A percentile compares a stretch with the other conserved stretches of the same genome.
Evolutionary conservation across 1,140 invertebrate genomes (phyloP).

Genomic region (Solenopsis fugax): DNA sequence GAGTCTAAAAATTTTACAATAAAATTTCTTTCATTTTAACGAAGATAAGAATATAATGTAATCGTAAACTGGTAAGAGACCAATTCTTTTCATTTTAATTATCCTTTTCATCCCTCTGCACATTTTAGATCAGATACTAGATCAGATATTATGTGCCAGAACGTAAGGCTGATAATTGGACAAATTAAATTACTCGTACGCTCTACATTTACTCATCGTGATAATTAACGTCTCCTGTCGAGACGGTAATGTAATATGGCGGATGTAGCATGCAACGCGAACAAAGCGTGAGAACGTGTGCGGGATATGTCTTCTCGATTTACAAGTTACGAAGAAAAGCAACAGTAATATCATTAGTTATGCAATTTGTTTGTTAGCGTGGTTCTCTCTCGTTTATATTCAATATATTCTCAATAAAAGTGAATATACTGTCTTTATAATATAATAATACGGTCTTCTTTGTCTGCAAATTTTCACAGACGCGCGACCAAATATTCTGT

Average conservation of each 20-base stretch:
- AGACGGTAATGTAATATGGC: slow-evolving; percentile 67
- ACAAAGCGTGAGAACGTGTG: slow-evolving; percentile 48
- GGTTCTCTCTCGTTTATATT: neutral
- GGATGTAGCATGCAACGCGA: slow-evolving; percentile 54
- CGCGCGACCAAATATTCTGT: neutral
- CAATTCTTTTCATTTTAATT: neutral
- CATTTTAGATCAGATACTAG: slow-evolving; percentile 16
- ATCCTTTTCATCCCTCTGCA: neutral
- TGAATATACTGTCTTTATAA: neutral
- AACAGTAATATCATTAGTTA: slow-evolving; percentile 25
- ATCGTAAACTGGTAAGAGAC: neutral
- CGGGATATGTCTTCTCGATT: slow-evolving; percentile 35
- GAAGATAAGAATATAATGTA: neutral
- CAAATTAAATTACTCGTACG: slow-evolving; percentile 26
- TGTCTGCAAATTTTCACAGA: neutral
- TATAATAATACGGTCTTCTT: neutral
- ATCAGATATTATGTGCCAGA: slow-evolving; percentile 33
- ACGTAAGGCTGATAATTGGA: slow-evolving; percentile 35
- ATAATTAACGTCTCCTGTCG: slow-evolving; percentile 44
- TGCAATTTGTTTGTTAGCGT: neutral
- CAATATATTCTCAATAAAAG: neutral
- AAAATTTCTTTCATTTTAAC: neutral
- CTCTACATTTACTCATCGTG: slow-evolving; percentile 44
- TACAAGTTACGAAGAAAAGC: slow-evolving; percentile 19
- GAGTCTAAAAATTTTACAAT: neutral